Conservation (phyloP, 2,113 vertebrate species). For the Lanius collurio region DNA sequence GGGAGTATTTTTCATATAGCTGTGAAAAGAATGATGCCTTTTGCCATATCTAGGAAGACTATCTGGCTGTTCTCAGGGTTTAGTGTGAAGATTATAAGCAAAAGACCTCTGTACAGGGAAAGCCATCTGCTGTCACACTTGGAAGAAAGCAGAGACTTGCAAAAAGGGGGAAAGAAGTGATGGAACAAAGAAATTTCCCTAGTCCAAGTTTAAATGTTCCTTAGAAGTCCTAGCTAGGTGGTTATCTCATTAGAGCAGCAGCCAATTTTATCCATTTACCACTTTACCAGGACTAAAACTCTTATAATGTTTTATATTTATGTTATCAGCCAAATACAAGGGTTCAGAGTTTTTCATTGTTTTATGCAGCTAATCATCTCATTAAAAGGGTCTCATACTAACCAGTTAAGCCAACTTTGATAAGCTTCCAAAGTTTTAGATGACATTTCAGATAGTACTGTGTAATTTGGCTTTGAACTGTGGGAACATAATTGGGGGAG, state of each 20-base stretch:
- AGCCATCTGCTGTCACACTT: neutral
- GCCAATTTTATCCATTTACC: neutral
- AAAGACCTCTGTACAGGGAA: neutral
- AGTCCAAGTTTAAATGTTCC: neutral
- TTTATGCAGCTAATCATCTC: neutral
- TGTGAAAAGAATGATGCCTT: neutral
- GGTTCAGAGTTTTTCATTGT: neutral
- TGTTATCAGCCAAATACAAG: neutral
- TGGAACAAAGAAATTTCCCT: neutral
- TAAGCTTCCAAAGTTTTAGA: neutral
- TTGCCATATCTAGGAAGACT: neutral
- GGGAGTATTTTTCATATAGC: neutral
- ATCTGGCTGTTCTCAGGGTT: neutral
- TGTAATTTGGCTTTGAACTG: neutral
- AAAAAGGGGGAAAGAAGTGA: neutral
- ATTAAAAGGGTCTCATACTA: neutral
- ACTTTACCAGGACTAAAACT: neutral
- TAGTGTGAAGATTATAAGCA: neutral
- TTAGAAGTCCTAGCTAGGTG: neutral
- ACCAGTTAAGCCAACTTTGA: neutral
- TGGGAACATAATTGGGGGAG: neutral
- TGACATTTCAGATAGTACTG: conserved; percentile 11
- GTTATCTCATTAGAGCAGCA: neutral
- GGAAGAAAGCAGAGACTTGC: neutral
- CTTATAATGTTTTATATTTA: neutral